Conservation (phyloP, 1,140 invertebrate genomes). For the Papilio helenus region DNA sequence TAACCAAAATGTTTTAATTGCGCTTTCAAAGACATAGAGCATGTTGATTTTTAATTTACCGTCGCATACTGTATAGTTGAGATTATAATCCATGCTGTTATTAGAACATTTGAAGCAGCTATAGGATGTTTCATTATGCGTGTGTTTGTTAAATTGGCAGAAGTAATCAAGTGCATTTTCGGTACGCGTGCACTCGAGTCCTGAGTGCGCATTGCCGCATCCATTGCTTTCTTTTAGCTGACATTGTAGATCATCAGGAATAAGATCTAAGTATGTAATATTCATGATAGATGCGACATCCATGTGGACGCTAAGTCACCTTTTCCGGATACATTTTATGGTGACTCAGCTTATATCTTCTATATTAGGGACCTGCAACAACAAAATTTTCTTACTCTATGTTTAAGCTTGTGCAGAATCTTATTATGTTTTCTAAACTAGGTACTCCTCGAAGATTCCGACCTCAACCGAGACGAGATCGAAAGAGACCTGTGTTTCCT, state of each 20-base stretch:
- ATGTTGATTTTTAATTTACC: slow-evolving; percentile 75
- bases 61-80: slow-evolving; percentile 67
- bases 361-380: slow-evolving; percentile 46
- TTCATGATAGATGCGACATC: slow-evolving; percentile 62
- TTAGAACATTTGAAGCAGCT: slow-evolving; percentile 68
- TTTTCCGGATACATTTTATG: slow-evolving; percentile 45
- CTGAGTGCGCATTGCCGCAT: slow-evolving; percentile 55
- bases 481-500: too few species aligned
- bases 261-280: slow-evolving; percentile 58
- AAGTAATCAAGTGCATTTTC: slow-evolving; percentile 55
- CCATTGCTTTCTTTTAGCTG: slow-evolving; percentile 53
- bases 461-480: too few species aligned
- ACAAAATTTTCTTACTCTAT: slow-evolving; percentile 5
- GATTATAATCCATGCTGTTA: slow-evolving; percentile 52
- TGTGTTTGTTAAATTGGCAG: slow-evolving; percentile 72
- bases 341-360: background rate
- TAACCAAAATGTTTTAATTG: slow-evolving; percentile 75
- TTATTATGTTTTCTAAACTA: background rate
- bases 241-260: slow-evolving; percentile 65
- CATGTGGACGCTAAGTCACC: slow-evolving; percentile 61
- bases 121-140: slow-evolving; percentile 78
- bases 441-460: too few species aligned
- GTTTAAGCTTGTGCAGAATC: background rate
- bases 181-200: slow-evolving; percentile 61
- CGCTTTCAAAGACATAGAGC: slow-evolving; percentile 70